Percentiles rank a stretch among this genome's conserved stretches.
These are phyloP conservation scores for Drosophila mettleri DNA, from an alignment of 2,888 invertebrate genomes.

Conservation along the genomic window DNA sequence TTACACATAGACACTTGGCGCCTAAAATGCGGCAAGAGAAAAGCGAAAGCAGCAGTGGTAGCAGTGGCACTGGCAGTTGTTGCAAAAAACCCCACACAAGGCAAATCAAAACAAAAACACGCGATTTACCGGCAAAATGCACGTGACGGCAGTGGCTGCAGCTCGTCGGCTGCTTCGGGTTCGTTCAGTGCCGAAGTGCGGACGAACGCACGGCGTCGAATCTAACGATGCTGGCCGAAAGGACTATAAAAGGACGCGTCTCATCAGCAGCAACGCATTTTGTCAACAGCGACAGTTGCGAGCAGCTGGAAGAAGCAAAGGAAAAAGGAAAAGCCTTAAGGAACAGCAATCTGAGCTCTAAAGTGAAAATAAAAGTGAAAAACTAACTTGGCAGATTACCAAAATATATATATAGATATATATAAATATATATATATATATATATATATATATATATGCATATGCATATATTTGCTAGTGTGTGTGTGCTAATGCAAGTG, in stretches of 20 bases:
- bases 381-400: conserved; percentile 52
- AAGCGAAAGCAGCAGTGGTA: conserved; percentile 62
- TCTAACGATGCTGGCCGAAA: conserved; percentile 50
- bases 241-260: conserved; percentile 62
- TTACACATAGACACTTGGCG: conserved; percentile 31
- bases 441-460: conserved; percentile 20
- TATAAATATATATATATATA: conserved; percentile 9
- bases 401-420: too few species aligned
- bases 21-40: conserved; percentile 46
- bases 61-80: not conserved
- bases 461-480: conserved; percentile 10
- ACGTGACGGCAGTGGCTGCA: conserved; percentile 57
- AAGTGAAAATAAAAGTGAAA: conserved; percentile 72
- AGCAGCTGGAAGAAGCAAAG: conserved; percentile 24
- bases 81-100: conserved; percentile 24
- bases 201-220: conserved; percentile 63
- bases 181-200: conserved; percentile 60
- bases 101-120: conserved; percentile 77
- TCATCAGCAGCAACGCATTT: conserved; percentile 55
- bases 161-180: conserved; percentile 18
- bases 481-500: conserved; percentile 48
- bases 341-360: not conserved
- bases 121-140: conserved; percentile 74
- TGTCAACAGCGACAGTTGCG: conserved; percentile 55
- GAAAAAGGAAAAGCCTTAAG: not conserved